Base-by-base conservation (phyloP, 2,797 vertebrate genomes). In the Chelidonichthys spinosus region DNA sequence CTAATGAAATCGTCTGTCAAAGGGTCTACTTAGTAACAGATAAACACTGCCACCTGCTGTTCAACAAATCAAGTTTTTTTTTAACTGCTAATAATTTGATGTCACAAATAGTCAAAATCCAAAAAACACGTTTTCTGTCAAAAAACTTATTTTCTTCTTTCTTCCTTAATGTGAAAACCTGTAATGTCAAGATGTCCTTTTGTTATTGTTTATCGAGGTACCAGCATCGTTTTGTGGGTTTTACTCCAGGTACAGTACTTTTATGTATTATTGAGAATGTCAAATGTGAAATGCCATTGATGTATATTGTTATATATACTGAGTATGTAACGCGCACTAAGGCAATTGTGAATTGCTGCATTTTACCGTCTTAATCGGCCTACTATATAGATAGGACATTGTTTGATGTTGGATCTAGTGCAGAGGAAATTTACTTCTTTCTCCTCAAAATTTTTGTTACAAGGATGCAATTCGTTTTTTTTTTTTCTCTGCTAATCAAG, bases 41-140 rank as follows among this genome's bases (percentile, higher is more conserved):
- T 44, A 83, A 92, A 92, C 92, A 94, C 93, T 94, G 93, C 92
- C 93, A 90, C 90, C 91, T 92, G 88, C 89, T 91, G 89, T 85
- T 79, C 55, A 90, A 60, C 69, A 44, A 77, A 62, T 69, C 43
- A 39, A 78, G 58, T 11, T 62, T 52, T 58, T 6, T 58, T 39
- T 11, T 18, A 13, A 25, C 14, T 32, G 32, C 11, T 53, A 3
- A 18, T 60, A 17, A 36, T 37, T 81, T 66, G 35, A 56, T 64
- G 35, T 77, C 52, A 32, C n/a, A 6, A 60, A 43, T 49, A 42
- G 33, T 74, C 54, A 25, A 42, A 63, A 54, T 68, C 33, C 55
- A 58, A 62, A 37, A 25, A 25, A 54, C 61, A 35, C 0, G 17
- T 65, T 60, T 71, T 64, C 17, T 73, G 43, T 60, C 55, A 14